Conservation (phyloP, 2,888 invertebrate species). For the Lepetodrilus schrolli region DNA sequence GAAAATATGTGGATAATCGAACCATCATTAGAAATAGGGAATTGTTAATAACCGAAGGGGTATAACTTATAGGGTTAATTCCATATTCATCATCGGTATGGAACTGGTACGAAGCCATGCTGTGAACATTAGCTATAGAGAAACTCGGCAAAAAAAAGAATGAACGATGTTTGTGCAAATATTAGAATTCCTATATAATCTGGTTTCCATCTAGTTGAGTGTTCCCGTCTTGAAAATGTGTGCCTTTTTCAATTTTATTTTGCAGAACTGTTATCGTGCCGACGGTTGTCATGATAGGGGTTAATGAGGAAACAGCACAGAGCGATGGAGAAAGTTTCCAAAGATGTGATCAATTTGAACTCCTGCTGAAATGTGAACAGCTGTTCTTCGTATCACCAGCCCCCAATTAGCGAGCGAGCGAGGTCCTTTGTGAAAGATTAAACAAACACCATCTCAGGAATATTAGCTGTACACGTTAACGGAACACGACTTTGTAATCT, state of each 20-base stretch:
- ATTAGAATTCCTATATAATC: neutral
- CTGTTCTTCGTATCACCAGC: neutral
- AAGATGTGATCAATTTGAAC: neutral
- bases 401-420: slow-evolving; percentile 2
- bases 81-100: no score
- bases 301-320: no score
- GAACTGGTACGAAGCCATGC: no score
- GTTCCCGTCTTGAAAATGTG: neutral
- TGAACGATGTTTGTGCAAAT: neutral
- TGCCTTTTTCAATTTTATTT: neutral
- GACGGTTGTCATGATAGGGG: neutral
- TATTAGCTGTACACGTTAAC: neutral
- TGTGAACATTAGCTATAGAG: no score
- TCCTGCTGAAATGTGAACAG: neutral
- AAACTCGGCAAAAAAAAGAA: no score
- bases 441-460: slow-evolving; percentile 1
- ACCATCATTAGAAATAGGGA: no score
- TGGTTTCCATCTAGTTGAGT: neutral
- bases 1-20: no score
- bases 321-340: neutral
- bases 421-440: neutral
- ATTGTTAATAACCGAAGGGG: no score
- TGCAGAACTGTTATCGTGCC: neutral
- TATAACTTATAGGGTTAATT: no score
- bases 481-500: neutral